Conservation (phyloP, 2,113 vertebrate genomes). For the Suricata suricatta region DNA sequence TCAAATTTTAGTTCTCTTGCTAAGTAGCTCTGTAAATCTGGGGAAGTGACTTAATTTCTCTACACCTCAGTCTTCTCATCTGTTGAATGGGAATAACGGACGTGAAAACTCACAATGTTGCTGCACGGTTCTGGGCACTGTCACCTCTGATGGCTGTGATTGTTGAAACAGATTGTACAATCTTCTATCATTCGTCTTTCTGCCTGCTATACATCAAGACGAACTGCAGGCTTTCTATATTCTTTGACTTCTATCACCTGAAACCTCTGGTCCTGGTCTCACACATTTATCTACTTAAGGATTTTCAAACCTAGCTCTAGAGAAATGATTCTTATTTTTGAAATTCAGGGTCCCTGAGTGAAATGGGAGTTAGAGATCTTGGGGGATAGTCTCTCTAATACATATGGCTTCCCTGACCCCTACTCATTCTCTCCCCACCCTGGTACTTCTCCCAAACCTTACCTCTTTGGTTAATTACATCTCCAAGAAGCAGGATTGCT, state of each 20-base stretch:
- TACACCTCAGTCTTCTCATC: not conserved
- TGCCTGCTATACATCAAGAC: not conserved
- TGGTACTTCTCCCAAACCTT: not conserved
- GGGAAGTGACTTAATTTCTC: not conserved
- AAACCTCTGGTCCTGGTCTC: not conserved
- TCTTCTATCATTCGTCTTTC: not conserved
- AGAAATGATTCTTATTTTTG: not conserved
- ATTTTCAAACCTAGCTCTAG: not conserved
- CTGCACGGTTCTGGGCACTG: no score
- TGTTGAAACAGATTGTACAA: not conserved
- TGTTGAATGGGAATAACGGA: not conserved
- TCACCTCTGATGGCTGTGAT: not conserved
- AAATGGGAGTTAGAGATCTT: not conserved
- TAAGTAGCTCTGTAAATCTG: not conserved
- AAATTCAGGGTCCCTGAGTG: not conserved
- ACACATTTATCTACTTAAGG: not conserved
- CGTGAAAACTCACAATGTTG: not conserved
- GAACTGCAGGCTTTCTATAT: not conserved
- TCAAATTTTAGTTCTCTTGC: not conserved
- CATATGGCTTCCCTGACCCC: not conserved
- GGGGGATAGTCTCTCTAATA: not conserved
- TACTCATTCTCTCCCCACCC: not conserved
- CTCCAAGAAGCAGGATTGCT: not conserved
- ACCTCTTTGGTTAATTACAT: not conserved
- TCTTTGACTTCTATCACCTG: not conserved